Percentiles rank a stretch among this genome's conserved stretches.
Evolutionary conservation across 2,888 invertebrate species (phyloP).

Genomic region (Heliconius aoede): DNA sequence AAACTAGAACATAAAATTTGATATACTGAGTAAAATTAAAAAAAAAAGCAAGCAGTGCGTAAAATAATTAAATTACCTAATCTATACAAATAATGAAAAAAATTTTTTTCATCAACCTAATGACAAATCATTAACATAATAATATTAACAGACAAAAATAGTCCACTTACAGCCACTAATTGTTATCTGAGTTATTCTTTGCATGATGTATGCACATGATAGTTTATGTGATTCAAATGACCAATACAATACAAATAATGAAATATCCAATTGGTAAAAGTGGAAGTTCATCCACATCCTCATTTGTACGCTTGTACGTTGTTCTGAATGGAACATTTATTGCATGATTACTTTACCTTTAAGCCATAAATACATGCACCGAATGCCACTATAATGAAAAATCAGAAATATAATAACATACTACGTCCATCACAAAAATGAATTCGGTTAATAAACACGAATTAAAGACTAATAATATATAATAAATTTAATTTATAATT

Average conservation of each 20-base stretch:
- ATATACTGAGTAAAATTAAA: not conserved
- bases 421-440: not conserved
- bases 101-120: not conserved
- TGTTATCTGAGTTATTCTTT: not conserved
- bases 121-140: not conserved
- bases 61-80: not conserved
- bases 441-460: not conserved
- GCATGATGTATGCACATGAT: not conserved
- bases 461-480: no score
- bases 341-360: not conserved
- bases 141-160: not conserved
- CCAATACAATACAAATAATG: not conserved
- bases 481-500: not conserved
- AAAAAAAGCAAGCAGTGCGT: not conserved
- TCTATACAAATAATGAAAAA: not conserved
- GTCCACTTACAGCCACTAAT: not conserved
- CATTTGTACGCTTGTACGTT: not conserved
- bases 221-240: not conserved
- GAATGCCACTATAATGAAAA: no score
- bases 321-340: not conserved
- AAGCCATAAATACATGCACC: not conserved
- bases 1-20: not conserved
- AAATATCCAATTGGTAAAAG: not conserved
- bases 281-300: not conserved
- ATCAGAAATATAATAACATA: not conserved